Evolutionary conservation across 1,140 invertebrate species (phyloP).

Genomic region (Euschistus heros): DNA sequence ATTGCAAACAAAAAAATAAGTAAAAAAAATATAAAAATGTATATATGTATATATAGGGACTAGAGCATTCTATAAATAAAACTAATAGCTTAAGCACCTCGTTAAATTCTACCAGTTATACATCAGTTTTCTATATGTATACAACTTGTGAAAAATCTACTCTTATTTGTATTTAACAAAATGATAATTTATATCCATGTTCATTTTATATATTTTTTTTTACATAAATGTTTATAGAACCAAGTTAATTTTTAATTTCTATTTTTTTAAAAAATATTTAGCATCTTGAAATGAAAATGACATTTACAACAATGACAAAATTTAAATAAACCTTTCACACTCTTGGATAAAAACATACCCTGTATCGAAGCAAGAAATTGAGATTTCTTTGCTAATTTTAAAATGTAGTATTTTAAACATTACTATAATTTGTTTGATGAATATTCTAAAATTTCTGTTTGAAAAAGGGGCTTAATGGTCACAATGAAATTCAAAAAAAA

Average conservation of each 20-base stretch:
- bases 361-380: slow-evolving; percentile 29
- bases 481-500: background rate
- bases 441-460: slow-evolving; percentile 1
- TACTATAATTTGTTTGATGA: slow-evolving; percentile 15
- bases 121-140: slow-evolving; percentile 13
- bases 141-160: slow-evolving; percentile 29
- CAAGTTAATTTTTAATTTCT: slow-evolving; percentile 25
- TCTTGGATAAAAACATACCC: slow-evolving; percentile 30
- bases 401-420: slow-evolving; percentile 14
- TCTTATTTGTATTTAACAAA: slow-evolving; percentile 23
- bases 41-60: background rate
- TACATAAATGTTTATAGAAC: slow-evolving; percentile 22
- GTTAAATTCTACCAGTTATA: slow-evolving; percentile 12
- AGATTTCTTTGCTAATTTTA: slow-evolving; percentile 26
- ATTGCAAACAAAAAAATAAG: slow-evolving; percentile 3
- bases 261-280: slow-evolving; percentile 27
- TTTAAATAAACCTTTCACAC: slow-evolving; percentile 26
- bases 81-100: slow-evolving; percentile 18
- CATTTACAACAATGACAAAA: slow-evolving; percentile 27
- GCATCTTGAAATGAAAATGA: slow-evolving; percentile 23
- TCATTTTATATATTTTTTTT: slow-evolving; percentile 19
- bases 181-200: slow-evolving; percentile 23
- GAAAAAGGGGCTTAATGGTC: background rate
- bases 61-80: slow-evolving; percentile 17
- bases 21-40: too few species aligned